A percentile compares a stretch with the other conserved stretches of the same genome.
These are phyloP conservation scores for Idaea aversata DNA, from an alignment of 2,888 invertebrate genomes.

Conservation along the genomic window DNA sequence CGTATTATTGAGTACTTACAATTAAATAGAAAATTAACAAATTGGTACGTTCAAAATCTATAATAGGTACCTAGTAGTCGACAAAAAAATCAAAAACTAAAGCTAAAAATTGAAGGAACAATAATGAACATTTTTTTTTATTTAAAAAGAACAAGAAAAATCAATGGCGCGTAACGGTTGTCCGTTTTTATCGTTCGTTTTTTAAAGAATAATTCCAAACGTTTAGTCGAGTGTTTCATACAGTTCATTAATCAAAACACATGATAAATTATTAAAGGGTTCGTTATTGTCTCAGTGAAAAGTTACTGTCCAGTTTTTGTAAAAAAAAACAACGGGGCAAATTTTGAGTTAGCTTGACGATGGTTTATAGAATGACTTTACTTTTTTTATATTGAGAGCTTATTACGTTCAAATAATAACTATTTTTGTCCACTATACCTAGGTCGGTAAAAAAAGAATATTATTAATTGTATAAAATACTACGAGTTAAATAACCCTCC, in stretches of 20 bases:
- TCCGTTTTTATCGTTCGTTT: not conserved
- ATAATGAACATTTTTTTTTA: not conserved
- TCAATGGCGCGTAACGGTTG: not conserved
- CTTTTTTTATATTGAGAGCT: not conserved
- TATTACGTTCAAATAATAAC: no score
- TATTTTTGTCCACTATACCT: no score
- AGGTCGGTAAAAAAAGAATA: no score
- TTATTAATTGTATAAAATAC: no score
- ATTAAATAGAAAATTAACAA: no score
- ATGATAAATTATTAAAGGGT: conserved; percentile 66
- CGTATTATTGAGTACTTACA: no score
- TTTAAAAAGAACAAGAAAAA: not conserved
- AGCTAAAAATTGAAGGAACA: not conserved
- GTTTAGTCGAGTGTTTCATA: conserved; percentile 42
- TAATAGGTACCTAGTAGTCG: no score
- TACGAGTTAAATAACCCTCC: no score
- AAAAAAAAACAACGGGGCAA: conserved; percentile 26
- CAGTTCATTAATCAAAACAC: conserved; percentile 66
- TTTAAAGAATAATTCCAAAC: not conserved
- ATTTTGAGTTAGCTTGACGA: conserved; percentile 14
- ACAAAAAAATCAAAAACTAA: not conserved
- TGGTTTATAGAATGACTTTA: conserved; percentile 3
- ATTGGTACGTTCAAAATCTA: no score
- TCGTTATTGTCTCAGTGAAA: conserved; percentile 41
- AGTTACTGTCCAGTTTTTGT: conserved; percentile 22